phyloP scores from a whole-genome alignment of 2,888 invertebrate species.

The Ashinkailepas kermadecensis region DNA sequence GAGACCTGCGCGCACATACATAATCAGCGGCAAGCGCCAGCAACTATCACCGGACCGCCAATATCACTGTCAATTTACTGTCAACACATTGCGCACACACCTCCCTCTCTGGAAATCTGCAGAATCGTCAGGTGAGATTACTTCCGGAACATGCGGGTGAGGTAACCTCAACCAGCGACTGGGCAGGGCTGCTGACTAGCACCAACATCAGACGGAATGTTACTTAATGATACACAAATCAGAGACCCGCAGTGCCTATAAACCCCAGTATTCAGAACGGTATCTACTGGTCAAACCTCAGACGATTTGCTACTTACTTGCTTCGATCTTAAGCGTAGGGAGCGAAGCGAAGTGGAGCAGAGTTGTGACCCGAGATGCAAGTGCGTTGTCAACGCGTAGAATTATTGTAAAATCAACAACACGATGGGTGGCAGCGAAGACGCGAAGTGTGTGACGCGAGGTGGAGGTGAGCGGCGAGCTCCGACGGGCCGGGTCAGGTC shows the following conservation, averaged over 20 bases:
- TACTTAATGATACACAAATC: neutral
- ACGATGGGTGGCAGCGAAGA: neutral
- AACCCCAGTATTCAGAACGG: neutral
- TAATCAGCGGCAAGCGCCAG: neutral
- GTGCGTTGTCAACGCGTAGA: neutral
- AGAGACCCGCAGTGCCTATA: neutral
- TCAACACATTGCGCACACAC: neutral
- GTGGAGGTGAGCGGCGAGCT: neutral
- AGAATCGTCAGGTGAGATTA: neutral
- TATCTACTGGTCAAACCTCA: neutral
- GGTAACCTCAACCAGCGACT: neutral
- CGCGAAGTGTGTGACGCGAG: neutral
- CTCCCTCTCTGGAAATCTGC: neutral
- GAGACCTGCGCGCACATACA: neutral
- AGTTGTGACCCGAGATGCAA: neutral
- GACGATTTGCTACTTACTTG: neutral
- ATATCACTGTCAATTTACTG: neutral
- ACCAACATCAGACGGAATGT: neutral
- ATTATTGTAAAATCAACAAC: neutral
- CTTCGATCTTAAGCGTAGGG: neutral
- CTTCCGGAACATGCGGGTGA: neutral
- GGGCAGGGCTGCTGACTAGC: neutral
- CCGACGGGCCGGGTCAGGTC: neutral
- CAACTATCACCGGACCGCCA: neutral
- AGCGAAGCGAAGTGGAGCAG: neutral